Evolutionary conservation across 2,113 vertebrate species (phyloP), one percentile per base, ranked within the genome.

Genomic region (Labeo rohita): DNA sequence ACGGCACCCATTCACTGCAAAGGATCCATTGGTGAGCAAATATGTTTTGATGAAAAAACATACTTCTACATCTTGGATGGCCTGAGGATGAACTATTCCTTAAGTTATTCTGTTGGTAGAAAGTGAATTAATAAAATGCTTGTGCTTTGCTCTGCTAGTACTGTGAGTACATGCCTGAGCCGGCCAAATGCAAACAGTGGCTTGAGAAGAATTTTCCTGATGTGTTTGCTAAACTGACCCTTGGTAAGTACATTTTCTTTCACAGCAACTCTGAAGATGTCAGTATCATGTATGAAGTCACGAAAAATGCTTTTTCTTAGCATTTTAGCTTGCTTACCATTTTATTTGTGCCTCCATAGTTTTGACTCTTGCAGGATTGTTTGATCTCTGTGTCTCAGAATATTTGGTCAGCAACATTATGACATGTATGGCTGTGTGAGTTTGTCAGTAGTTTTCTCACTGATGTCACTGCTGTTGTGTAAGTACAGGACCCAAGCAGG

Each of bases 121-220:
- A 73, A 45, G 21, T 56, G 6, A 80, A 66, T 23, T 21, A 49
- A n/a, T 34, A 28, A 39, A 43, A 36, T 39, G 3, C 6, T 12
- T 80, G 12, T 86, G 5, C 50, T 80, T 73, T 28, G 8, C 28
- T 54, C 36, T 86, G 9, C 85, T 56, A 99, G 98, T 99, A 99
- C 94, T 99, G 98, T 72, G 98, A 99, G 94, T 99, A 99, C 89
- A 99, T 99, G 98, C 98, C 98, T 10, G 98, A 99, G 92, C 97
- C 98, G 28, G 93, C 97, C 90, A 99, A 99, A 92, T 99, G 98
- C 92, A 96, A 98, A 89, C 98, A 99, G 10, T 99, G 98, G 98
- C 95, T 99, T 89, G 98, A 99, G 95, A 99, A 99, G 94, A 99
- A 99, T 93, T 99, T 99, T 88, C 98, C 98, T 85, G 97, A 97